Evolutionary conservation across 2,113 vertebrate genomes (phyloP).

Genomic region (Harpagus bidentatus): DNA sequence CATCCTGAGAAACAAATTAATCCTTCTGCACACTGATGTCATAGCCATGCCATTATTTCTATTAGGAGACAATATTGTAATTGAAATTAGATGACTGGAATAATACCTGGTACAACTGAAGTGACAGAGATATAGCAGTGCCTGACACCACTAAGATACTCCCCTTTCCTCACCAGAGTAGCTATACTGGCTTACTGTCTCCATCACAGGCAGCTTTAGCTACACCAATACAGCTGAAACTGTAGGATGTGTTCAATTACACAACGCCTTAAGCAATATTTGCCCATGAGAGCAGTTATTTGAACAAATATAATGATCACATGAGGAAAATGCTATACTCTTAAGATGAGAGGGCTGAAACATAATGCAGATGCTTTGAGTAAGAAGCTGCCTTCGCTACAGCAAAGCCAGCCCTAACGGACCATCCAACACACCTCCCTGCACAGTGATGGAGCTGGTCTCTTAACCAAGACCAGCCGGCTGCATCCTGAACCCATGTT

Average conservation of each 20-base stretch:
- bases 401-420: not conserved
- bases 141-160: not conserved
- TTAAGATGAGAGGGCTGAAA: not conserved
- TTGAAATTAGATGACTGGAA: not conserved
- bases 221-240: not conserved
- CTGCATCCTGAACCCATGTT: not conserved
- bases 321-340: not conserved
- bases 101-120: not conserved
- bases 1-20: not conserved
- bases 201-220: not conserved
- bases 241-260: not conserved
- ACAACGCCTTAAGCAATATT: not conserved
- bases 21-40: not conserved
- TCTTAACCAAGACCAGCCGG: not conserved
- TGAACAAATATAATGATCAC: not conserved
- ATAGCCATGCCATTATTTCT: not conserved
- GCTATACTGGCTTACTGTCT: not conserved
- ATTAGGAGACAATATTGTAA: not conserved
- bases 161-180: not conserved
- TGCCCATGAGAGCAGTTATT: not conserved
- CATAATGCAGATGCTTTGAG: not conserved
- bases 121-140: not conserved
- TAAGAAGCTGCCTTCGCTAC: not conserved
- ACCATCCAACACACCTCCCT: fast-evolving
- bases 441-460: fast-evolving